Percentiles rank a stretch among this genome's conserved stretches.
Evolutionary conservation across 2,888 invertebrate genomes (phyloP).

Genomic region (Machimus atricapillus): DNA sequence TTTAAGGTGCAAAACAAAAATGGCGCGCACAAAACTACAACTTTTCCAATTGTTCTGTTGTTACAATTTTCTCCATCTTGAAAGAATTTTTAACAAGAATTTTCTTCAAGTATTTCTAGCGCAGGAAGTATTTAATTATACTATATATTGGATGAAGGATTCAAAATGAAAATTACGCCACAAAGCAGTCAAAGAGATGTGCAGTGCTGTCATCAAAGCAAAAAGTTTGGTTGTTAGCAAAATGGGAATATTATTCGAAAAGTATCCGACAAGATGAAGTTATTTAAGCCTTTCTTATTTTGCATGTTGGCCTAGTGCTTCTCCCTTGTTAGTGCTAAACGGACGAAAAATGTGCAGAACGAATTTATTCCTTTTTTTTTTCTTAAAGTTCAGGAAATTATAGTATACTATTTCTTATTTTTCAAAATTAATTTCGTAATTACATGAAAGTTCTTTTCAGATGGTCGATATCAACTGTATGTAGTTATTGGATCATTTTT

Average conservation of each 20-base stretch:
- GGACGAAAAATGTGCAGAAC: too few relatives aligned
- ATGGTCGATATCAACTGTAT: too few relatives aligned
- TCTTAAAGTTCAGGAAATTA: too few relatives aligned
- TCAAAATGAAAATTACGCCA: not conserved
- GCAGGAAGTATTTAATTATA: not conserved
- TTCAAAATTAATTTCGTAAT: too few relatives aligned
- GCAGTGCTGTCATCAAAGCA: not conserved
- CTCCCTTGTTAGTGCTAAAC: too few relatives aligned
- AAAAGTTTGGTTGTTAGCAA: not conserved
- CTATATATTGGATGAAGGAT: not conserved
- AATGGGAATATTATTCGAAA: not conserved
- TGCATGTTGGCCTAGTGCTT: too few relatives aligned
- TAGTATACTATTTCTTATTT: too few relatives aligned
- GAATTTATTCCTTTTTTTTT: too few relatives aligned
- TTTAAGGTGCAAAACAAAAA: constrained; percentile 43
- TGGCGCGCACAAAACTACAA: constrained; percentile 51
- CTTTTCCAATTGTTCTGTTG: constrained; percentile 26
- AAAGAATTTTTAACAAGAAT: constrained; percentile 26
- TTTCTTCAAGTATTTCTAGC: not conserved
- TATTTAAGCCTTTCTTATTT: too few relatives aligned
- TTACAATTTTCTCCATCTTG: not conserved
- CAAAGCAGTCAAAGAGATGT: not conserved
- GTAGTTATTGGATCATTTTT: too few relatives aligned
- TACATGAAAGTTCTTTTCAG: too few relatives aligned
- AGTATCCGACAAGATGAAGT: not conserved